Evolutionary conservation across 2,113 vertebrate genomes (phyloP), one percentile per base, ranked within the genome.

Genomic region (Gadus macrocephalus): DNA sequence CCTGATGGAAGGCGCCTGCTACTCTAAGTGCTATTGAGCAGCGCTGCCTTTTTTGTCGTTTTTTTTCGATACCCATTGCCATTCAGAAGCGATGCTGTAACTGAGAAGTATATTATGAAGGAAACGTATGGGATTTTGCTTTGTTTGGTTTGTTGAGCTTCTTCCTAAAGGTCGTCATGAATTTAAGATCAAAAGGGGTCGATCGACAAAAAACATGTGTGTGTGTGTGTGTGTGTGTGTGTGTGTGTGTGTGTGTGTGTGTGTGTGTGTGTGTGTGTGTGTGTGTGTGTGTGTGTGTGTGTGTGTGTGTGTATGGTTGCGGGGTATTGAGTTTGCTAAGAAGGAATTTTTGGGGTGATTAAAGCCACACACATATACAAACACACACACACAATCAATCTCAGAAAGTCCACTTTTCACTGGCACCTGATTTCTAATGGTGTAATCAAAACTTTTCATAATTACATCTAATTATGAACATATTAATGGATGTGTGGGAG

Each of bases 401-500:
- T 38, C 63, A 71, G 63, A 78, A 65, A 14, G 65, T 70, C 73
- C 61, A 38, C 17, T 77, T 72, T 64, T 71, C 70, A 80, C 83
- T 73, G 72, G 74, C 61, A 53, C 68, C 65, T 73, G 70, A 59
- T 81, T 64, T 49, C 59, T 56, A 64, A 71, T 72, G 75, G 62
- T 28, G 67, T 78, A 78, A 85, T 79, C 83, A 63, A 49, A 49
- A 49, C 42, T 9, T 49, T 14, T 42, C 64, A 69, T 67, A 78
- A 87, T 76, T 82, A 82, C 64, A 53, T 78, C 69, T 81, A 73
- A 81, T 84, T 81, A 74, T 78, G 63, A 78, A 75, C 66, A 72
- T 59, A 76, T 74, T 74, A 76, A 77, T 63, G 7, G 56, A 68
- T 49, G 28, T n/a, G 63, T n/a, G 27, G 11, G 62, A n/a, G 60